These are phyloP conservation scores for Decapterus maruadsi DNA, from an alignment of 2,797 vertebrate genomes.

Conservation along the genomic window DNA sequence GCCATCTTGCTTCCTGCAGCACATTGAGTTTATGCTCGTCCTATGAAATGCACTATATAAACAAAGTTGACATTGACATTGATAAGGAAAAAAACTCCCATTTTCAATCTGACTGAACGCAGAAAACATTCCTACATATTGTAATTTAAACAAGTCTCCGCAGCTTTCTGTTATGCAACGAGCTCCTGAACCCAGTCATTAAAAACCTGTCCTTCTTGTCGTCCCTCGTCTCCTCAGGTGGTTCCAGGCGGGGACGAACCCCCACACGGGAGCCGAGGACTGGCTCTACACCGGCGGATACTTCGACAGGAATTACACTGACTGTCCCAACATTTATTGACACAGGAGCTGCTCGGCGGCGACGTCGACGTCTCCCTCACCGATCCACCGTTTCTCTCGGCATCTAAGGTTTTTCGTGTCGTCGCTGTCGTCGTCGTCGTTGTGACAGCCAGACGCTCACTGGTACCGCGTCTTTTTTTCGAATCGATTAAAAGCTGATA, in stretches of 20 bases:
- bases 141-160: background rate
- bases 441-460: slow-evolving; percentile 37
- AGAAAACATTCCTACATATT: background rate
- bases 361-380: slow-evolving; percentile 21
- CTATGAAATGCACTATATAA: too few relatives aligned
- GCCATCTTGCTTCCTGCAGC: too few relatives aligned
- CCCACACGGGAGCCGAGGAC: slow-evolving; percentile 90
- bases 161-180: background rate
- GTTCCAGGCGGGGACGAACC: slow-evolving; percentile 90
- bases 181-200: background rate
- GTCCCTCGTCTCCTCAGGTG: slow-evolving; percentile 70
- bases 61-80: background rate
- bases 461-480: slow-evolving; percentile 54
- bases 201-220: slow-evolving; percentile 1
- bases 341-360: slow-evolving; percentile 35
- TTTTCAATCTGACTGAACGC: background rate
- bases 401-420: slow-evolving; percentile 43
- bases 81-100: background rate
- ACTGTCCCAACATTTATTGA: slow-evolving; percentile 97
- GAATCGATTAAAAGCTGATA: slow-evolving; percentile 40
- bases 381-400: slow-evolving; percentile 49
- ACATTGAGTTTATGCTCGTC: too few relatives aligned
- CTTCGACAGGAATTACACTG: slow-evolving; percentile 94
- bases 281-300: slow-evolving; percentile 96
- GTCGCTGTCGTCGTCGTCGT: slow-evolving; percentile 34